Evolutionary conservation across 2,797 vertebrate genomes (phyloP), one percentile per base, ranked within the genome.

Genomic region (Botia almorhae): DNA sequence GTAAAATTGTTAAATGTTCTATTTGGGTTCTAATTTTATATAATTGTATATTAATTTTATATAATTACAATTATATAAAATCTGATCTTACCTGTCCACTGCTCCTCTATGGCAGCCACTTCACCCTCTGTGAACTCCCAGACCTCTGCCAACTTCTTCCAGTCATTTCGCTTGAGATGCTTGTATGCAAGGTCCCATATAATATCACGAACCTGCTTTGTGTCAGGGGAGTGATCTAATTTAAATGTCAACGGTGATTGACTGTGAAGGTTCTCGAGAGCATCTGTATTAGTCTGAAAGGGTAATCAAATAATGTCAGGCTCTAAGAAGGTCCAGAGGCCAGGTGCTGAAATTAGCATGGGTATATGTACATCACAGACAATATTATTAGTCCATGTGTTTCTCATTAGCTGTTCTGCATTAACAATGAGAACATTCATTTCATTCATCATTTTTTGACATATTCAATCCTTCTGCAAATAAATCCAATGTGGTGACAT

Each of bases 111-210:
- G 83, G 95, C 96, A 81, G 87, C 91, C 74, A 97, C 90, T 87
- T 97, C 96, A 50, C 91, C 36, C 17, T 65, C 91, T 0, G 91
- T 95, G 87, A 99, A 99, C 69, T 87, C 85, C 96, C 95, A 97
- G 36, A 89, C 85, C 33, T 82, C 19, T 8, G 98, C 96, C 83
- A 98, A 86, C 84, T 85, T 95, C 90, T 95, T 97, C 96, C 96
- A 97, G 81, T 96, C 93, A 0, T 76, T 76, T 10, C 91, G 91
- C 76, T 95, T 96, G 83, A 97, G 89, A 26, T 94, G 92, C 70
- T 89, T 85, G 69, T 96, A 95, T 0, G 96, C 94, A 86, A 98
- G 85, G 67, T 87, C 93, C 96, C 98, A 98, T 61, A 94, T 91
- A 48, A 89, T 90, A 0, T 76, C 90, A 13, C 93, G 90, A 19